A percentile compares a stretch with the other conserved stretches of the same genome.
phyloP scores from a whole-genome alignment of 2,888 invertebrate genomes.

The Eristalis tenax region DNA sequence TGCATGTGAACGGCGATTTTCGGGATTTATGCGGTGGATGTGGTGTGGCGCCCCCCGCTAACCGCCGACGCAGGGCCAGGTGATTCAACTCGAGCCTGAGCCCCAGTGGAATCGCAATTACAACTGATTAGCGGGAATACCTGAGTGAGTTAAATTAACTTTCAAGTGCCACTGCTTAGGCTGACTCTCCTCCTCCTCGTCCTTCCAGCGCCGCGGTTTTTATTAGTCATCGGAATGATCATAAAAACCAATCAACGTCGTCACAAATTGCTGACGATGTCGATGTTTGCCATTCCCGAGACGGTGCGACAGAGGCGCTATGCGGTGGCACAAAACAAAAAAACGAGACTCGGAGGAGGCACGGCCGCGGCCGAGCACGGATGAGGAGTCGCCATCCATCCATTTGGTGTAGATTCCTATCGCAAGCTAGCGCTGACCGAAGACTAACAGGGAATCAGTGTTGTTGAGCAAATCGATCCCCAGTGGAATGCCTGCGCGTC shows the following conservation, averaged over 20 bases:
- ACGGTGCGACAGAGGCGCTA: conserved; percentile 8
- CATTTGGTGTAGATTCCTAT: conserved; percentile 47
- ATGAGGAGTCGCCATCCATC: conserved; percentile 35
- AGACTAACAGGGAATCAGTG: conserved; percentile 45
- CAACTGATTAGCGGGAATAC: conserved; percentile 69
- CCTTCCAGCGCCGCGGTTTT: background rate
- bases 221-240: conserved; percentile 67
- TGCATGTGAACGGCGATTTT: background rate
- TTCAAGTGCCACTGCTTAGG: conserved; percentile 40
- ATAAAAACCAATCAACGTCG: conserved; percentile 72
- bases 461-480: conserved; percentile 63
- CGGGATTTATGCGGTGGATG: background rate
- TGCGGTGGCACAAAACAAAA: background rate
- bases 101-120: conserved; percentile 67
- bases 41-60: background rate
- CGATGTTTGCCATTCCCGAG: conserved; percentile 44
- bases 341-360: background rate
- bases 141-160: conserved; percentile 68
- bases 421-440: conserved; percentile 28
- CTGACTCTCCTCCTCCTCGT: conserved; percentile 6
- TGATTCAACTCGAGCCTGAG: background rate
- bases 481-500: conserved; percentile 46
- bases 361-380: background rate
- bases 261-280: conserved; percentile 70
- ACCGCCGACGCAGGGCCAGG: background rate